Base-by-base conservation (phyloP, 2,797 vertebrate genomes). In the Sandelia bainsii region DNA sequence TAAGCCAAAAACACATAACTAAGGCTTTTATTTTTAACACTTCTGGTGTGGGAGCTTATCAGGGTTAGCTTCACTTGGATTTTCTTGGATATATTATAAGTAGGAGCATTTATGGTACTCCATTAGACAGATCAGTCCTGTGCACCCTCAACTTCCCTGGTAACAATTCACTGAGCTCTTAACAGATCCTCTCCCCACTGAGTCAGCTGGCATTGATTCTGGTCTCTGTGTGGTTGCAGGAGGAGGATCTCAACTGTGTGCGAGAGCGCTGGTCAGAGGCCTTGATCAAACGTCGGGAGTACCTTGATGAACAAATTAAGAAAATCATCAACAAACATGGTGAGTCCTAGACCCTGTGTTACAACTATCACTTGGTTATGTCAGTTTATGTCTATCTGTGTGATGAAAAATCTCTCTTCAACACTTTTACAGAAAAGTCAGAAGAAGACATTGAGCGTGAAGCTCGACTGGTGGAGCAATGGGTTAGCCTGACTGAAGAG, bases 241-340 rank as follows among this genome's bases (percentile, higher is more conserved):
- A 99, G 80, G 98, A 99, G 94, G 98, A 99, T 87, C 93, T 99
- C 80, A 99, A 98, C 90, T 98, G 95, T 20, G 96, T 99, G 6
- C 91, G 98, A 75, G 96, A 97, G 69, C 96, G 95, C 50, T 99
- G 98, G 98, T 99, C 98, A 11, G 98, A 99, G 11, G 98, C 98
- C 0, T 92, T 99, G 82, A 95, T 97, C 88, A 99, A 98, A 90
- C 96, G 98, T 1, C 94, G 96, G 64, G 97, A 98, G 77, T 99
- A 99, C 82, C 95, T 99, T 49, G 98, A 99, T 29, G 96, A 99
- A 59, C 98, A 99, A 89, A 98, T 99, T 82, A 96, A 99, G 87
- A 99, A 96, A 92, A 97, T 99, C 89, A 98, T 96, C 91, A 97
- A 97, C 90, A 99, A 99, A 77, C 94, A 95, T 75, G 97, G 98